Percentiles rank a stretch among this genome's conserved stretches.
Evolutionary conservation across 1,140 invertebrate genomes (phyloP).

Genomic region (Maconellicoccus hirsutus): DNA sequence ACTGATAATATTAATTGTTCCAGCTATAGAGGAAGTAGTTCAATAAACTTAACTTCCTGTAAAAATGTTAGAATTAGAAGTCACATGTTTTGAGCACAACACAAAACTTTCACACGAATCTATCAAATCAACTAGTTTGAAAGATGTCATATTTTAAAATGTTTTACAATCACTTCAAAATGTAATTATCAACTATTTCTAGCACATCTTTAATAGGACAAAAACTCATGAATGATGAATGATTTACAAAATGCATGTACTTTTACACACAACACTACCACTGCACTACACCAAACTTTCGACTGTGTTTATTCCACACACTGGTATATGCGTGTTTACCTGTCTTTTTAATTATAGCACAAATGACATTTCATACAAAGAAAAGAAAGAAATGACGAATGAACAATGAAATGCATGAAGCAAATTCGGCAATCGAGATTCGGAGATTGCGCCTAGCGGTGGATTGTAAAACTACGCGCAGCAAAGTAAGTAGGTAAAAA

Average conservation of each 20-base stretch:
- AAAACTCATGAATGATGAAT: too few species aligned
- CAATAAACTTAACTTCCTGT: not conserved
- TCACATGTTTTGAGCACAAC: not conserved
- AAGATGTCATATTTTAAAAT: not conserved
- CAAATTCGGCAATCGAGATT: too few species aligned
- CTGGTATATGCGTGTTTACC: not conserved
- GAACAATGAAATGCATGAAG: too few species aligned
- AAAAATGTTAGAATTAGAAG: not conserved
- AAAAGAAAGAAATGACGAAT: too few species aligned
- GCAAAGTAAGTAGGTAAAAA: too few species aligned
- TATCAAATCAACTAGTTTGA: not conserved
- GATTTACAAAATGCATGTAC: too few species aligned
- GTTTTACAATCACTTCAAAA: not conserved
- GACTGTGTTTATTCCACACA: conserved; percentile 9
- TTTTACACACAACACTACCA: too few species aligned
- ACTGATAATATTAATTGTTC: not conserved
- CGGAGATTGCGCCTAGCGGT: too few species aligned
- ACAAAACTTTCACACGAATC: not conserved
- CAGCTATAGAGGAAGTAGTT: not conserved
- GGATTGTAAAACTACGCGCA: too few species aligned
- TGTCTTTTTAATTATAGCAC: not conserved
- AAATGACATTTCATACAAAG: not conserved
- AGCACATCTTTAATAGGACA: too few species aligned
- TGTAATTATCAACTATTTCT: not conserved
- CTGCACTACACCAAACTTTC: not conserved